A percentile compares a stretch with the other conserved stretches of the same genome.
Conservation (phyloP, 2,888 invertebrate genomes). For the Cheilosia urbana region DNA sequence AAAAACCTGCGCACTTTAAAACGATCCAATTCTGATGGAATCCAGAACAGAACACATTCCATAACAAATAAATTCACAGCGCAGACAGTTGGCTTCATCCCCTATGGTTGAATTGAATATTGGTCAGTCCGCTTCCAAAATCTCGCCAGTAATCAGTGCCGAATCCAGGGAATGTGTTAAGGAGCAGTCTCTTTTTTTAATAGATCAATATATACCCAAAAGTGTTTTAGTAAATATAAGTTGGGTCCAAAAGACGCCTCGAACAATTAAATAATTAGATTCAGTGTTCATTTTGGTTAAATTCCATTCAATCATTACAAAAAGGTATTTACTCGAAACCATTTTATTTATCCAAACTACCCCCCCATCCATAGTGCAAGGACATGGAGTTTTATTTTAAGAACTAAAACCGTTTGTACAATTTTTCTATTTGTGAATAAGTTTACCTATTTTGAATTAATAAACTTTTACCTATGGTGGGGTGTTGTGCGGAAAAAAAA, state of each 20-base stretch:
- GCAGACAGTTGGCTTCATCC: slow-evolving; percentile 47
- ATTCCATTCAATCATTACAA: slow-evolving; percentile 25
- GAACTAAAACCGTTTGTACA: not conserved
- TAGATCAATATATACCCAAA: slow-evolving; percentile 28
- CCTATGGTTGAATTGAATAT: slow-evolving; percentile 30
- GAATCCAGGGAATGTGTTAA: slow-evolving; percentile 39
- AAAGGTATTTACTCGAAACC: slow-evolving; percentile 56
- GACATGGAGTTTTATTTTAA: not conserved
- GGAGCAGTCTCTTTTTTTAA: slow-evolving; percentile 24
- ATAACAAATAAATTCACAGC: slow-evolving; percentile 56
- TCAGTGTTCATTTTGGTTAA: slow-evolving; percentile 55
- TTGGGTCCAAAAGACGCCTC: slow-evolving; percentile 59
- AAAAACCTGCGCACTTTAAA: slow-evolving; percentile 46
- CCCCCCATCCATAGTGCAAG: slow-evolving; percentile 1
- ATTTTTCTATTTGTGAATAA: slow-evolving; percentile 19
- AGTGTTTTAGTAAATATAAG: slow-evolving; percentile 46
- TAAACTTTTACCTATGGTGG: not conserved
- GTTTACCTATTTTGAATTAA: not conserved
- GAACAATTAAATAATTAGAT: slow-evolving; percentile 2
- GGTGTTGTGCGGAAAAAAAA: slow-evolving; percentile 13
- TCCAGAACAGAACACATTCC: slow-evolving; percentile 74
- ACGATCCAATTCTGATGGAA: slow-evolving; percentile 51
- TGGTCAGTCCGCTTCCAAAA: slow-evolving; percentile 67
- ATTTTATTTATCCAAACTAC: slow-evolving; percentile 11
- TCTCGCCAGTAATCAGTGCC: slow-evolving; percentile 59